phyloP scores from a whole-genome alignment of 2,113 vertebrate species.

The Sinocyclocheilus maitianheensis region DNA sequence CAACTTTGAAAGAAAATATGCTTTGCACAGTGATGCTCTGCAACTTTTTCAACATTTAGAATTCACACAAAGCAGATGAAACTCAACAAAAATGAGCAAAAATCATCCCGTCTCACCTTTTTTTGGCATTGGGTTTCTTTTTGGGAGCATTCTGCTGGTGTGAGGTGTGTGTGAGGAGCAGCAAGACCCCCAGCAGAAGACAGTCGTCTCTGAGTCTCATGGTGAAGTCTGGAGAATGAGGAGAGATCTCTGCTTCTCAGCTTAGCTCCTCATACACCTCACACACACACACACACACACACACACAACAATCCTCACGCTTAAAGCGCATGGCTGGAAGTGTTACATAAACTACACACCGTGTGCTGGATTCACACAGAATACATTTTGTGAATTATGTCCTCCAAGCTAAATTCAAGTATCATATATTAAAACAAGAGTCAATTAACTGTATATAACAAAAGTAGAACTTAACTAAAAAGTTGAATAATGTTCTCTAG shows the following conservation, averaged over 20 bases:
- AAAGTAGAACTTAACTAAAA: neutral
- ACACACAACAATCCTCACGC: neutral
- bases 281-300: neutral
- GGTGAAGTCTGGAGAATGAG: constrained; percentile 50
- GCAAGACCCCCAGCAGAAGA: constrained; percentile 73
- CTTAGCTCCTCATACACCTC: constrained; percentile 21
- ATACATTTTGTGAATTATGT: neutral
- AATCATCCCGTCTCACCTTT: constrained; percentile 79
- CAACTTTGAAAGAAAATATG: neutral
- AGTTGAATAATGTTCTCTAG: neutral
- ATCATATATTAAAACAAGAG: neutral
- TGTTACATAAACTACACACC: neutral
- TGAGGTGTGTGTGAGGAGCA: constrained; percentile 73
- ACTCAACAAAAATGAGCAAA: neutral
- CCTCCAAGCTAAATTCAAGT: neutral
- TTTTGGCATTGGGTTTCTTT: constrained; percentile 66
- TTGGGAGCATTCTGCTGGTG: constrained; percentile 67
- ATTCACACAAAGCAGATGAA: neutral
- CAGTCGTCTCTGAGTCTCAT: constrained; percentile 79
- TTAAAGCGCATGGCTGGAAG: neutral
- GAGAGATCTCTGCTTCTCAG: constrained; percentile 36
- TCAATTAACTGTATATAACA: neutral
- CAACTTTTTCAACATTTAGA: neutral
- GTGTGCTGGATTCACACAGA: neutral
- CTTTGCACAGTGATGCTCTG: neutral